These are phyloP conservation scores for Gadus chalcogrammus DNA, from an alignment of 2,113 vertebrate genomes.

Conservation along the genomic window DNA sequence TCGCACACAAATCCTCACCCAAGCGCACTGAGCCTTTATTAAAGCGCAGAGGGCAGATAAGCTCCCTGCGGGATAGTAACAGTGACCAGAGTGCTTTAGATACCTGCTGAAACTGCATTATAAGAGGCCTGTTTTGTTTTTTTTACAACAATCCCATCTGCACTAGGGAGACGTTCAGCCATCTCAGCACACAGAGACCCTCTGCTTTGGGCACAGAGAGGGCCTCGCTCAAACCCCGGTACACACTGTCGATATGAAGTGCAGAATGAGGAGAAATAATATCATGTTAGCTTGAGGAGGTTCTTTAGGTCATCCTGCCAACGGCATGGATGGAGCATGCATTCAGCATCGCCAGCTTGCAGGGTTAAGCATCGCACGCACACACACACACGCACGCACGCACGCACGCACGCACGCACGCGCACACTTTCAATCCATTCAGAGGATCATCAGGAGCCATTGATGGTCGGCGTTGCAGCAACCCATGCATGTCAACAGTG, in stretches of 20 bases:
- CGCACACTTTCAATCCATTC: conserved; percentile 18
- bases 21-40: too few species aligned
- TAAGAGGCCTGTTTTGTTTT: neutral
- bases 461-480: conserved; percentile 58
- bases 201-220: conserved; percentile 66
- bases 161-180: too few species aligned
- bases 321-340: conserved; percentile 65
- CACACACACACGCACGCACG: conserved; percentile 21
- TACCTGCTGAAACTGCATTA: conserved; percentile 24
- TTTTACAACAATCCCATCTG: too few species aligned
- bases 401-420: neutral
- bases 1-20: too few species aligned
- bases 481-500: conserved; percentile 65
- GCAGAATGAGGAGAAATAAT: conserved; percentile 53
- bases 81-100: too few species aligned
- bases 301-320: conserved; percentile 68
- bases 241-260: conserved; percentile 47
- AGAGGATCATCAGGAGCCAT: conserved; percentile 39
- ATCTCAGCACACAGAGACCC: conserved; percentile 26
- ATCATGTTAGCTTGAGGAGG: conserved; percentile 56
- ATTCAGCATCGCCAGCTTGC: conserved; percentile 51
- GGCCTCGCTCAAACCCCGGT: conserved; percentile 44
- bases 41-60: too few species aligned
- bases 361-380: conserved; percentile 53
- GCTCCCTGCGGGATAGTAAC: too few species aligned